A percentile compares a stretch with the other conserved stretches of the same genome.
Conservation (phyloP, 2,888 invertebrate species). For the Cryptus armator region DNA sequence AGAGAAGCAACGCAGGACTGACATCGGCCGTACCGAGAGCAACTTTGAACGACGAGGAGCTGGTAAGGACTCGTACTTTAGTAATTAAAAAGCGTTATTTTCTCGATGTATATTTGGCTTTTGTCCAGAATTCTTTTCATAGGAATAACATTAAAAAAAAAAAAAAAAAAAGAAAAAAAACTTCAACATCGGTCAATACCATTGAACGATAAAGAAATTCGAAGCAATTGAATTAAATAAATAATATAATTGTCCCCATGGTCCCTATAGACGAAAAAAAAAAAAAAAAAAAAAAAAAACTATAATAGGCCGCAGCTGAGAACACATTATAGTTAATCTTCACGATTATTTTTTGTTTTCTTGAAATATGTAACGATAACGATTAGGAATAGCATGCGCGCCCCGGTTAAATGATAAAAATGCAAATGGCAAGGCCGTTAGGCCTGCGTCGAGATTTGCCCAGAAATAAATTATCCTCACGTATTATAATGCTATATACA, state of each 20-base stretch:
- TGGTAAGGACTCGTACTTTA: constrained; percentile 90
- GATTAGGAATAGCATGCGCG: constrained; percentile 37
- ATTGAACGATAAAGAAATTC: constrained; percentile 22
- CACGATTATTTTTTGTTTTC: constrained; percentile 33
- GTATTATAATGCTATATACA: constrained; percentile 21
- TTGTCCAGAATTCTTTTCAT: constrained; percentile 39
- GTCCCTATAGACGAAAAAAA: constrained; percentile 13
- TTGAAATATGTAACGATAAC: constrained; percentile 39
- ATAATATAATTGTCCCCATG: constrained; percentile 45
- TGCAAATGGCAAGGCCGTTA: constrained; percentile 28
- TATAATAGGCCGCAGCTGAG: constrained; percentile 25
- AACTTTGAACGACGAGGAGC: constrained; percentile 98
- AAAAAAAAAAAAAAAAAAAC: constrained; percentile 21
- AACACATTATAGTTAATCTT: constrained; percentile 28
- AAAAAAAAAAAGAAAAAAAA: constrained; percentile 12
- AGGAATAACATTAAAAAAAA: constrained; percentile 18
- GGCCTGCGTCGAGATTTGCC: constrained; percentile 34
- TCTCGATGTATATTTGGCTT: constrained; percentile 32
- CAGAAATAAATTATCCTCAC: constrained; percentile 40
- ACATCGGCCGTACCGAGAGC: constrained; percentile 98
- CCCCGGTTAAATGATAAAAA: constrained; percentile 28
- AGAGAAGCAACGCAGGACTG: constrained; percentile 96
- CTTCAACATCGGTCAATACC: neutral
- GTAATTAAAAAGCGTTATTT: constrained; percentile 43
- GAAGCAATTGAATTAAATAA: constrained; percentile 19